Base-by-base conservation (phyloP, 2,113 vertebrate genomes). In the Lepidothrix coronata region DNA sequence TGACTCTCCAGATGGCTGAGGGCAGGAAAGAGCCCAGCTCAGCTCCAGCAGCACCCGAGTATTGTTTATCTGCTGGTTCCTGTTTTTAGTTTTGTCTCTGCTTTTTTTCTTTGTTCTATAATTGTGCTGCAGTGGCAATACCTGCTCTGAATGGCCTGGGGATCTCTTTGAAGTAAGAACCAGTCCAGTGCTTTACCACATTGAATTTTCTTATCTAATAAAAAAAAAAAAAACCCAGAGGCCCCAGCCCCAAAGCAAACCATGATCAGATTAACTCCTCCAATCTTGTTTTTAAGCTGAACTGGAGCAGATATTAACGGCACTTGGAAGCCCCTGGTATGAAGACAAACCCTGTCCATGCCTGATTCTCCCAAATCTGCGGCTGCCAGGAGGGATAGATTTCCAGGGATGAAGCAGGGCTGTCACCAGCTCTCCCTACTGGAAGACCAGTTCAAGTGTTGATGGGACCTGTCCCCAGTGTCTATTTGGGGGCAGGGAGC, bases 1-100 rank as follows among this genome's bases (percentile, higher is more conserved):
- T 54, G 70, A 14, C 65, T 68, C 1, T 7, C 88, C 88, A 94
- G 93, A 74, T 95, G 88, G 85, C 4, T 66, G 70, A 66, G 76
- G 65, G 95, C 93, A 95, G 91, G 93, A 93, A 96, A 81, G 73
- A 76, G 67, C 62, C 70, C 62, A 57, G 76, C 84, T 25, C 84
- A 75, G 83, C 7, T 0, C 54, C 79, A 80, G 84, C 33, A 4
- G 66, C 79, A 62, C 82, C 3, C 1, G 18, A 14, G 58, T 48
- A 67, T 62, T 95, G 93, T 93, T 96, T 93, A 83, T 95, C 76
- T 93, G 33, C 48, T 91, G 77, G 88, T 93, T 93, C 95, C 91
- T 96, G 93, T 61, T 95, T 89, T 91, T 66, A 83, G 67, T 78
- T 89, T 71, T 55, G 75, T 14, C 87, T 94, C 79, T 48, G 25